Conservation (phyloP, 2,888 invertebrate genomes). For the Glaucopsyche alexis region DNA sequence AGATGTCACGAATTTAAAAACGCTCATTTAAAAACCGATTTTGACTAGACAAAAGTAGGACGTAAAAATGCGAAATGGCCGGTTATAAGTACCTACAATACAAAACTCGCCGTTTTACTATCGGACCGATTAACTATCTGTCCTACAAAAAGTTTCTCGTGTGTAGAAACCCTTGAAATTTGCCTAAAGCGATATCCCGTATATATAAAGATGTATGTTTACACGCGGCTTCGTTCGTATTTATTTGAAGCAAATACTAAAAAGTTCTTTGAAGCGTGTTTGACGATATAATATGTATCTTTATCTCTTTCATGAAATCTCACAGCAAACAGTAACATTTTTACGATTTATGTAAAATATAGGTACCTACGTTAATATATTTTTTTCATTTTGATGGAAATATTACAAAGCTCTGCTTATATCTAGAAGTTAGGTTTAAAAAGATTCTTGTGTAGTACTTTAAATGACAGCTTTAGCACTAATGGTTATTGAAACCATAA, state of each 20-base stretch:
- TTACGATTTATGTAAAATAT: background rate
- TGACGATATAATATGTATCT: slow-evolving; percentile 8
- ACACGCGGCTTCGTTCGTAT: background rate
- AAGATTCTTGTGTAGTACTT: too few species aligned
- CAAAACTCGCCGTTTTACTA: too few species aligned
- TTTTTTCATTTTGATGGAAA: background rate
- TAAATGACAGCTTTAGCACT: too few species aligned
- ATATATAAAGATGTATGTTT: background rate
- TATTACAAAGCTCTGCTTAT: background rate
- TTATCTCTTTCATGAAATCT: background rate
- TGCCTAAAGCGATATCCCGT: background rate
- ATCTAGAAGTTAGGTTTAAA: too few species aligned
- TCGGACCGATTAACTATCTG: too few species aligned
- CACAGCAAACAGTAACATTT: background rate
- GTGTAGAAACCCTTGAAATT: background rate
- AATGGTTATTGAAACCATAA: too few species aligned
- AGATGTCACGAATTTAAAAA: too few species aligned
- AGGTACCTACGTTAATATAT: background rate
- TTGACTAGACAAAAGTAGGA: too few species aligned
- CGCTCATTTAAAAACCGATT: too few species aligned
- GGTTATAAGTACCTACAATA: too few species aligned
- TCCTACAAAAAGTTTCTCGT: too few species aligned
- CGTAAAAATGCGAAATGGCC: too few species aligned
- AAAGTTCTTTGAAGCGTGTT: background rate
- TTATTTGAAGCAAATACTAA: background rate